Evolutionary conservation across 2,113 vertebrate species (phyloP).

Genomic region (Gallinago paraguaiae): DNA sequence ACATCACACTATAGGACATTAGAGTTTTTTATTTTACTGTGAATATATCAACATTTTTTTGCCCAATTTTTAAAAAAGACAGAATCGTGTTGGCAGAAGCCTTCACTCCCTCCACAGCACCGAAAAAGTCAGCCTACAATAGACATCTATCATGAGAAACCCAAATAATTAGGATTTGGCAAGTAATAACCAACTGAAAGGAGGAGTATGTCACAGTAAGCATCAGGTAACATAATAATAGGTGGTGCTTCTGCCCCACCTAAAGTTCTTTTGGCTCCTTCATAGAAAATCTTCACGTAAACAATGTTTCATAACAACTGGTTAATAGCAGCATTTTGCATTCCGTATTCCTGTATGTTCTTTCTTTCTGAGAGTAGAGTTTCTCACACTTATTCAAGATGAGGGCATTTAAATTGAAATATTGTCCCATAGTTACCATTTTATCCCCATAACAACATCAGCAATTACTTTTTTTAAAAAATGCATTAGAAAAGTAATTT

Average conservation of each 20-base stretch:
- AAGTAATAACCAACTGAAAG: conserved; percentile 5
- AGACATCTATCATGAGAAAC: conserved; percentile 22
- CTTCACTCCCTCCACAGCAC: background rate
- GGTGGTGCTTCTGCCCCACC: conserved; percentile 55
- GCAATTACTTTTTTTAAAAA: conserved; percentile 54
- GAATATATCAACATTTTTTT: background rate
- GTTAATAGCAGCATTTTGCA: background rate
- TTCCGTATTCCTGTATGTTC: background rate
- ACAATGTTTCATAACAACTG: conserved; percentile 37
- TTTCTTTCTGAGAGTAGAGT: background rate
- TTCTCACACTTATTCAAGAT: conserved; percentile 25
- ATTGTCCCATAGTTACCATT: conserved; percentile 34
- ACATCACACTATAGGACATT: background rate
- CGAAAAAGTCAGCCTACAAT: background rate
- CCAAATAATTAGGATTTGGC: conserved; percentile 50
- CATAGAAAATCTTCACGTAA: conserved; percentile 38
- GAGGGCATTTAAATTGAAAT: conserved; percentile 42
- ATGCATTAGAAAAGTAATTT: conserved; percentile 58
- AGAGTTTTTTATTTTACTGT: background rate
- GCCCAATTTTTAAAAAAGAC: background rate
- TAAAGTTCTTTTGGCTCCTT: conserved; percentile 58
- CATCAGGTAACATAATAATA: conserved; percentile 55
- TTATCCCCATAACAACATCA: conserved; percentile 57
- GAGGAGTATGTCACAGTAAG: background rate
- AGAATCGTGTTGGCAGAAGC: background rate